phyloP scores from a whole-genome alignment of 2,797 vertebrate genomes.

The Coregonus ussuriensis region DNA sequence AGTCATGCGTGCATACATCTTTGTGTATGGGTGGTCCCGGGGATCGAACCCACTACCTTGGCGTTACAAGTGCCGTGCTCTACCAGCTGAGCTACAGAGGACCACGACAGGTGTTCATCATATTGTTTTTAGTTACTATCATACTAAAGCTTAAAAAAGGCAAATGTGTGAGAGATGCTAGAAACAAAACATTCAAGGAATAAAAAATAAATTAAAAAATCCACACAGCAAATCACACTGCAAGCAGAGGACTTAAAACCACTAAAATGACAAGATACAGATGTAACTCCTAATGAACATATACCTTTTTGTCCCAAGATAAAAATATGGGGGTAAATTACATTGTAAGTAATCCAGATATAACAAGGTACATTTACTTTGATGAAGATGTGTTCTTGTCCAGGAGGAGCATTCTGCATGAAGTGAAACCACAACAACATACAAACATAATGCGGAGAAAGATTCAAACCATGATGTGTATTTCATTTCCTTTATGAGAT shows the following conservation, averaged over 20 bases:
- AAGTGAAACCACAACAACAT: constrained; percentile 88
- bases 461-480: constrained; percentile 63
- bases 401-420: constrained; percentile 82
- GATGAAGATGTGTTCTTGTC: constrained; percentile 80
- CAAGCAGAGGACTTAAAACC: constrained; percentile 48
- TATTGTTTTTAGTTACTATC: neutral
- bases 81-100: no score
- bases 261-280: constrained; percentile 36
- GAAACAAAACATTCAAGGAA: constrained; percentile 9
- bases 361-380: constrained; percentile 83
- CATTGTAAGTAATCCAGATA: constrained; percentile 73
- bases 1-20: no score
- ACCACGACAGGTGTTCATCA: neutral
- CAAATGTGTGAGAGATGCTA: neutral
- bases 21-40: no score
- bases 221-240: constrained; percentile 65
- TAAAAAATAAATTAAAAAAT: neutral
- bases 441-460: constrained; percentile 84
- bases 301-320: constrained; percentile 20
- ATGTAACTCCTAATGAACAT: constrained; percentile 43
- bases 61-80: no score
- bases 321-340: constrained; percentile 28
- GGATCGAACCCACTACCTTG: no score
- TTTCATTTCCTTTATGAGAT: constrained; percentile 58
- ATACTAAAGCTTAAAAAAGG: neutral